These are phyloP conservation scores for Camponotus fellah DNA, from an alignment of 2,888 invertebrate species.

Conservation along the genomic window DNA sequence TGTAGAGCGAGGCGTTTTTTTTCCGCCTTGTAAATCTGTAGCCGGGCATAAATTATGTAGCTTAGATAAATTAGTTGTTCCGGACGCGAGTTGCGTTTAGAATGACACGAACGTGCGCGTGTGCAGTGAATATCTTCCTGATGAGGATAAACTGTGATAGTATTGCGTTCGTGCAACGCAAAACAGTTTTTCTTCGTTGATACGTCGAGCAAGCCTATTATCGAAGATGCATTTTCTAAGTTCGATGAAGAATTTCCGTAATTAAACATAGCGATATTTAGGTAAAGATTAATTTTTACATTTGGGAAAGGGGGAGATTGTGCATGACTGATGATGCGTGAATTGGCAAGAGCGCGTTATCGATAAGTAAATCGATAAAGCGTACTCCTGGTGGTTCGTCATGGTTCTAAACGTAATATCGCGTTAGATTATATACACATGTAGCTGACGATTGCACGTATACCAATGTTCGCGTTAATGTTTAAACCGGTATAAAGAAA, in stretches of 20 bases:
- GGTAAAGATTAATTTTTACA: slow-evolving; percentile 36
- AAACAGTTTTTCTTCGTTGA: slow-evolving; percentile 51
- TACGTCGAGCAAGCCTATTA: slow-evolving; percentile 45
- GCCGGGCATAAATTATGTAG: slow-evolving; percentile 41
- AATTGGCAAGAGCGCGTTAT: slow-evolving; percentile 25
- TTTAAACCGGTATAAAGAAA: slow-evolving; percentile 21
- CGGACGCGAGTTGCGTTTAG: slow-evolving; percentile 67
- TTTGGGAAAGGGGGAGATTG: background rate
- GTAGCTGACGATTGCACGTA: slow-evolving; percentile 61
- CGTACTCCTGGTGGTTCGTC: slow-evolving; percentile 52
- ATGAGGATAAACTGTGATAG: slow-evolving; percentile 72
- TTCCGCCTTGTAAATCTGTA: slow-evolving; percentile 33
- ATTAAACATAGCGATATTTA: slow-evolving; percentile 54
- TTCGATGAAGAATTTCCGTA: slow-evolving; percentile 49
- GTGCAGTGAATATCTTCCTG: slow-evolving; percentile 60
- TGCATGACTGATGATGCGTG: slow-evolving; percentile 16
- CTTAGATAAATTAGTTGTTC: slow-evolving; percentile 37
- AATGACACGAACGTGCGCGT: slow-evolving; percentile 62
- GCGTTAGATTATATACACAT: slow-evolving; percentile 62
- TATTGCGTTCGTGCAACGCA: slow-evolving; percentile 62
- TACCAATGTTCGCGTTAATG: slow-evolving; percentile 55
- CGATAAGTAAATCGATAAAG: background rate
- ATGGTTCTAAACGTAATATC: slow-evolving; percentile 71
- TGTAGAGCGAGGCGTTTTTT: slow-evolving; percentile 24
- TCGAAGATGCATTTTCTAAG: slow-evolving; percentile 55